Evolutionary conservation across 2,888 invertebrate species (phyloP).

Genomic region (Drosophila pseudotakahashii): DNA sequence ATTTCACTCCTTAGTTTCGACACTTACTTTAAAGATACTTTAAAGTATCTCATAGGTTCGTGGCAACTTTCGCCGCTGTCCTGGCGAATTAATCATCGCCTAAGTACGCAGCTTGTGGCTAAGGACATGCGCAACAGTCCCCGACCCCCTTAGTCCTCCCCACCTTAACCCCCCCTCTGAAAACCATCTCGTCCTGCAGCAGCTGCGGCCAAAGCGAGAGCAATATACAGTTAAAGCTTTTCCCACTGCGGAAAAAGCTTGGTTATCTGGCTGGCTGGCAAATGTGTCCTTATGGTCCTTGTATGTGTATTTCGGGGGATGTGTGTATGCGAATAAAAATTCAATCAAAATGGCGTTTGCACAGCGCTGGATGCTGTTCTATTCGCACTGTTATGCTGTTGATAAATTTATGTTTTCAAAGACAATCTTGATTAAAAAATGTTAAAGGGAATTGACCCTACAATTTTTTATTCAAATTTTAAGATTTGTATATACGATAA

Average conservation of each 20-base stretch:
- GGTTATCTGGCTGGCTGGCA: conserved; percentile 66
- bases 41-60: conserved; percentile 50
- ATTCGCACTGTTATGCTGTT: conserved; percentile 5
- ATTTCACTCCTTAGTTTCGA: conserved; percentile 9
- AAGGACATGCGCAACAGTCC: conserved; percentile 80
- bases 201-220: conserved; percentile 68
- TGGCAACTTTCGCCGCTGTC: conserved; percentile 69
- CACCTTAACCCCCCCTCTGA: neutral
- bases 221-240: conserved; percentile 54
- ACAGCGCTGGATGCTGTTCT: conserved; percentile 1
- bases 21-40: conserved; percentile 46
- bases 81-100: conserved; percentile 75
- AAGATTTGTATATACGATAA: too few relatives aligned
- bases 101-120: conserved; percentile 67
- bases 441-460: neutral
- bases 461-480: too few relatives aligned
- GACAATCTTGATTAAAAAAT: neutral
- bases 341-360: conserved; percentile 72
- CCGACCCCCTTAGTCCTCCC: conserved; percentile 3
- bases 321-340: conserved; percentile 39
- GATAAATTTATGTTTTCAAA: conserved; percentile 1
- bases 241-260: conserved; percentile 50
- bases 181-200: conserved; percentile 33
- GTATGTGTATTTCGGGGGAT: conserved; percentile 12
- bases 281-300: conserved; percentile 39